Percentiles rank a stretch among this genome's conserved stretches.
Conservation (phyloP, 2,797 vertebrate genomes). For the Diglossa cyanea region DNA sequence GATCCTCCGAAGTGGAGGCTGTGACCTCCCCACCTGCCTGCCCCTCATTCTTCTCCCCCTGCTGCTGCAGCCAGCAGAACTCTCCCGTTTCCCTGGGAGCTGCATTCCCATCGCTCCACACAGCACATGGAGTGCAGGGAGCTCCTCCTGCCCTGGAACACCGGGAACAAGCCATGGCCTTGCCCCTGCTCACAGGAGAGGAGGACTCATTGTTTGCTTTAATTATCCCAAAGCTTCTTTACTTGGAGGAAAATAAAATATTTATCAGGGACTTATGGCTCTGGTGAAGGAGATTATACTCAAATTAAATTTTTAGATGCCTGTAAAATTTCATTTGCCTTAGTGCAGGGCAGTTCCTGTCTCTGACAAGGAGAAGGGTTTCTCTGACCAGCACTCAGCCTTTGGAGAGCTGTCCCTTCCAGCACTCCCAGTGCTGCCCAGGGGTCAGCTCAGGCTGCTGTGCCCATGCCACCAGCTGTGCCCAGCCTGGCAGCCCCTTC, state of each 20-base stretch:
- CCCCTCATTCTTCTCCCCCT: background rate
- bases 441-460: background rate
- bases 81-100: background rate
- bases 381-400: conserved; percentile 3
- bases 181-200: background rate
- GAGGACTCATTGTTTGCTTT: background rate
- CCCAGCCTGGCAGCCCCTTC: background rate
- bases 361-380: conserved; percentile 39
- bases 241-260: conserved; percentile 71
- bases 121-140: background rate
- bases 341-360: conserved; percentile 45
- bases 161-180: rapidly evolving
- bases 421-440: background rate
- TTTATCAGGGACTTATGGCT: conserved; percentile 68
- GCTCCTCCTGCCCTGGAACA: background rate
- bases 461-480: background rate
- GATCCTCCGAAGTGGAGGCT: background rate
- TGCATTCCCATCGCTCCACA: background rate
- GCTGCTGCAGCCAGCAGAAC: background rate
- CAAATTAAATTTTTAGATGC: conserved; percentile 64
- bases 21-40: background rate
- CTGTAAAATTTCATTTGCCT: conserved; percentile 71
- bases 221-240: conserved; percentile 18
- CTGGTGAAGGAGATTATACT: conserved; percentile 62
- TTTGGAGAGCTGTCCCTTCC: background rate